Conservation (phyloP, 2,113 vertebrate species). For the Poicephalus gulielmi region DNA sequence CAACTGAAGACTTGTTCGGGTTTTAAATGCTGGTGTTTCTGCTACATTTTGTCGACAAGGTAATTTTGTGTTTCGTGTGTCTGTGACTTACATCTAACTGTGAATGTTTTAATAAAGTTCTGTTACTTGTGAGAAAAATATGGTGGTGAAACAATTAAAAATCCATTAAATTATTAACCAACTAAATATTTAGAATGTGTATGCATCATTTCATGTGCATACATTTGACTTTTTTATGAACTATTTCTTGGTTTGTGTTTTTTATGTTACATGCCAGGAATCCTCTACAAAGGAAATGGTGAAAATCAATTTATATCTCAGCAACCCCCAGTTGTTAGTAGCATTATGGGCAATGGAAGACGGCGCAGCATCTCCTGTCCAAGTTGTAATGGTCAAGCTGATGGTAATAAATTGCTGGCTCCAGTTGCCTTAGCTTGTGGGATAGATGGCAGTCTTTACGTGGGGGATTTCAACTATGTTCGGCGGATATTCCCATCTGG, state of each 20-base stretch:
- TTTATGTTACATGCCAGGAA: conserved; percentile 75
- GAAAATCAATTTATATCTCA: conserved; percentile 98
- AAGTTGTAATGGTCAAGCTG: conserved; percentile 96
- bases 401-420: conserved; percentile 96
- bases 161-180: neutral
- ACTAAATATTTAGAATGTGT: neutral
- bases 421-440: conserved; percentile 94
- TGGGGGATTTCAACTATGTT: conserved; percentile 99
- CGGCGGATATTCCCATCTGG: conserved; percentile 93
- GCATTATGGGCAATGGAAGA: conserved; percentile 97
- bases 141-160: neutral
- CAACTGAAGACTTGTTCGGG: accelerated
- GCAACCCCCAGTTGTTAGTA: conserved; percentile 92
- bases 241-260: neutral
- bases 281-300: conserved; percentile 96
- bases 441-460: conserved; percentile 92
- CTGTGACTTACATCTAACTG: neutral
- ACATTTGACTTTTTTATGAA: neutral
- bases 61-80: neutral
- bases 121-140: neutral
- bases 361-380: conserved; percentile 97
- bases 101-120: neutral
- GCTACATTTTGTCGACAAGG: neutral
- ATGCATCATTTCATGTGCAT: neutral
- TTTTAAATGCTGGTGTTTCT: neutral